Percentiles rank a stretch among this genome's conserved stretches.
Conservation (phyloP, 1,140 invertebrate genomes). For the Saccostrea echinata region DNA sequence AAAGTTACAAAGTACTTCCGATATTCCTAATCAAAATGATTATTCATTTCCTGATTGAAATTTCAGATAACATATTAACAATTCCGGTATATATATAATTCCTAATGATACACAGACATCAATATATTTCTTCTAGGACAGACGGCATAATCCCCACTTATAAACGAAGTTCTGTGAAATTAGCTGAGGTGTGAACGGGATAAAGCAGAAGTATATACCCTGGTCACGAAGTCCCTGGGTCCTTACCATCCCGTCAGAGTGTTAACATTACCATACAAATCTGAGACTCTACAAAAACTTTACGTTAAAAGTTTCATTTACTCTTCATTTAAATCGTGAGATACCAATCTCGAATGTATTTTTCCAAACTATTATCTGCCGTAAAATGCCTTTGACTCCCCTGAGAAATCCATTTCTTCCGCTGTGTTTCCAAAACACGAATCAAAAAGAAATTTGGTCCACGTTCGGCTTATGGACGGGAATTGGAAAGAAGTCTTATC, state of each 20-base stretch:
- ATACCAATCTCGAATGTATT: constrained; percentile 21
- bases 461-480: constrained; percentile 29
- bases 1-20: not conserved
- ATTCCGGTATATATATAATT: not conserved
- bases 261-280: not conserved
- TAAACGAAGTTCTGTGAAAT: too few relatives aligned
- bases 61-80: not conserved
- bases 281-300: not conserved
- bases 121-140: not conserved
- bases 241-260: not conserved
- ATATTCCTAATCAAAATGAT: not conserved
- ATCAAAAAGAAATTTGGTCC: constrained; percentile 36
- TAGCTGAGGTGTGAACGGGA: too few relatives aligned
- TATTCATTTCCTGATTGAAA: not conserved
- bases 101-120: not conserved
- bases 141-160: too few relatives aligned
- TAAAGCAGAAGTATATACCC: too few relatives aligned
- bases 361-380: constrained; percentile 36
- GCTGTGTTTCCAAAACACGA: constrained; percentile 20
- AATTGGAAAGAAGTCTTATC: constrained; percentile 28
- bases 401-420: constrained; percentile 12
- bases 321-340: constrained; percentile 25
- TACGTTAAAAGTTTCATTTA: constrained; percentile 26
- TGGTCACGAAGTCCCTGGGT: too few relatives aligned
- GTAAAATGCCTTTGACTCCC: constrained; percentile 35